A percentile compares a stretch with the other conserved stretches of the same genome.
These are phyloP conservation scores for Noctuana brunneofusca DNA, from an alignment of 2,888 invertebrate species.

Conservation along the genomic window DNA sequence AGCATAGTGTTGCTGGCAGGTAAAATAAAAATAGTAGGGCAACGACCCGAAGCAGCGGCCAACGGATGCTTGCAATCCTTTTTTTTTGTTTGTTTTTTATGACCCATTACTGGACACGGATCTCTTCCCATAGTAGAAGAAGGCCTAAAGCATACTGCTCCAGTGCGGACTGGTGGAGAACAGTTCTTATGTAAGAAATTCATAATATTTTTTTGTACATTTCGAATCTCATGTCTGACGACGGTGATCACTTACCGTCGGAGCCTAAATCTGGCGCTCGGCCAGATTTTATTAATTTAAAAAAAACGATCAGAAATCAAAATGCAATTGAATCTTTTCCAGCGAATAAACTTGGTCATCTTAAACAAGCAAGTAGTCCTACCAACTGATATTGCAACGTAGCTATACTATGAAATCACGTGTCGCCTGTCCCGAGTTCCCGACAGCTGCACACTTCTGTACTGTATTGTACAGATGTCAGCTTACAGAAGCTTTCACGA, in stretches of 20 bases:
- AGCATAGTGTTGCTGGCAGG: conserved; percentile 5
- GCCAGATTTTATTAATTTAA: no score
- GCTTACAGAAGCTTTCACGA: not conserved
- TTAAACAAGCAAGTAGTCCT: not conserved
- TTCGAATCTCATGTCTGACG: not conserved
- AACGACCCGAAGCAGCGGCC: not conserved
- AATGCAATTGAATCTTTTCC: not conserved
- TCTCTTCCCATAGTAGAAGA: no score
- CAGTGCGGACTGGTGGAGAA: no score
- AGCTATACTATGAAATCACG: not conserved
- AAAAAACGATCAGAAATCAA: not conserved
- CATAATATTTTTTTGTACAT: no score
- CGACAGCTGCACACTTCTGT: not conserved
- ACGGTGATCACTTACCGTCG: no score
- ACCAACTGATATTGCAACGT: not conserved
- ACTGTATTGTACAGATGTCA: not conserved
- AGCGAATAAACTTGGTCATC: not conserved
- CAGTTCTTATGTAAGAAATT: no score
- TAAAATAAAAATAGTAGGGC: conserved; percentile 17
- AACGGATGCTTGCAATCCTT: not conserved
- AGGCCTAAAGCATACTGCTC: not conserved
- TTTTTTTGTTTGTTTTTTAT: not conserved
- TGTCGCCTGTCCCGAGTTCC: not conserved
- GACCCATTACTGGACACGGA: not conserved
- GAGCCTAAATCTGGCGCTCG: no score